Evolutionary conservation across 2,888 invertebrate genomes (phyloP).

Genomic region (Calliopum simillimum): DNA sequence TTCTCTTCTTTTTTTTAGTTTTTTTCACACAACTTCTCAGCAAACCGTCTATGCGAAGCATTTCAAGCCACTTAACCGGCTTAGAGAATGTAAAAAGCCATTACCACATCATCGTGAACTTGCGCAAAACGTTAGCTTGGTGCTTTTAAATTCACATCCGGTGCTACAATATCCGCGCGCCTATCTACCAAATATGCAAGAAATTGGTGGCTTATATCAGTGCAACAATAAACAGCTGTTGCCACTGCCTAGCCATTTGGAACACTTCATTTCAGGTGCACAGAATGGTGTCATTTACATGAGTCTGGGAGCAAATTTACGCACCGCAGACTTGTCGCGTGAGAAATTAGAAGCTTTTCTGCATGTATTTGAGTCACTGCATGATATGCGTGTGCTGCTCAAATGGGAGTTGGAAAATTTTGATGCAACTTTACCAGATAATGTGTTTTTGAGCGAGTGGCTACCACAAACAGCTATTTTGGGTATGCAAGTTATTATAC

Average conservation of each 20-base stretch:
- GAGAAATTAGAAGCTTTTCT: slow-evolving; percentile 60
- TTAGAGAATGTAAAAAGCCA: slow-evolving; percentile 28
- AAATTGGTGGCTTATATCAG: slow-evolving; percentile 63
- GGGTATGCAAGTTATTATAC: slow-evolving; percentile 49
- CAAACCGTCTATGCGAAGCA: slow-evolving; percentile 63
- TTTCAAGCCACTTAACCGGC: slow-evolving; percentile 57
- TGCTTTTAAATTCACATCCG: slow-evolving; percentile 65
- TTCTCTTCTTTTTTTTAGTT: slow-evolving; percentile 50
- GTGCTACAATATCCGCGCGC: slow-evolving; percentile 63
- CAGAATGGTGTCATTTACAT: slow-evolving; percentile 66
- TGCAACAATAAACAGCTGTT: slow-evolving; percentile 39
- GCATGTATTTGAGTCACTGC: slow-evolving; percentile 58
- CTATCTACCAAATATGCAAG: slow-evolving; percentile 64
- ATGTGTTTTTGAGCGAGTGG: slow-evolving; percentile 66
- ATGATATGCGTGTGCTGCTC: slow-evolving; percentile 66
- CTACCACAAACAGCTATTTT: slow-evolving; percentile 65
- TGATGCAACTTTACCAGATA: slow-evolving; percentile 58
- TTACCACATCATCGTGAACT: slow-evolving; percentile 64
- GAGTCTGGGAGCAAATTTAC: slow-evolving; percentile 67
- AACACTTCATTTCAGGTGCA: slow-evolving; percentile 63
- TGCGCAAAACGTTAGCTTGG: slow-evolving; percentile 63
- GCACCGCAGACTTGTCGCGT: slow-evolving; percentile 59
- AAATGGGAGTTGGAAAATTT: slow-evolving; percentile 68
- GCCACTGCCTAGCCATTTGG: slow-evolving; percentile 55
- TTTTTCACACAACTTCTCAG: slow-evolving; percentile 65